These are phyloP conservation scores for Yponomeuta plumbellus DNA, from an alignment of 2,888 invertebrate genomes.

Conservation along the genomic window DNA sequence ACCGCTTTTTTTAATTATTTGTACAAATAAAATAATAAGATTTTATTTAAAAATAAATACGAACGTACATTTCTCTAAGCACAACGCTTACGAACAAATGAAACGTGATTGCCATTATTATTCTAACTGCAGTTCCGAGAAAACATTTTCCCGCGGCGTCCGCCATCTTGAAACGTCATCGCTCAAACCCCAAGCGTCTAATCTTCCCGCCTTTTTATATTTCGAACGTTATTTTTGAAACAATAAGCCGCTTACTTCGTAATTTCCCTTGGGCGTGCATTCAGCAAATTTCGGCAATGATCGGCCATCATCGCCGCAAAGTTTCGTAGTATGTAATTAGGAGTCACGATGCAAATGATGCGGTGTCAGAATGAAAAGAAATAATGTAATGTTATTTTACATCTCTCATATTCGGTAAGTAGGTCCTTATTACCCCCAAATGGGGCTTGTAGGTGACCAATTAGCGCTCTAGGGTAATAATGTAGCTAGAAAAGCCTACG, in stretches of 20 bases:
- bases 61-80: not conserved
- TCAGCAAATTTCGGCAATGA: not conserved
- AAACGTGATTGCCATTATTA: not conserved
- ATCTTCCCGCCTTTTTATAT: not conserved
- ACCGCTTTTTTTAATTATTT: too few relatives aligned
- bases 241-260: not conserved
- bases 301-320: not conserved
- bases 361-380: not conserved
- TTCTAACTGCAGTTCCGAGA: not conserved
- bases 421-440: too few relatives aligned
- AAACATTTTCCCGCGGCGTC: not conserved
- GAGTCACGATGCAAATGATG: not conserved
- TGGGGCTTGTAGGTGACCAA: too few relatives aligned
- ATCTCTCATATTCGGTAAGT: too few relatives aligned
- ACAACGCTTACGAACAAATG: not conserved
- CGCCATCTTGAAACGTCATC: conserved; percentile 1
- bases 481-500: too few relatives aligned
- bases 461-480: too few relatives aligned
- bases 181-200: conserved; percentile 1
- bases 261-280: not conserved
- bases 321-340: not conserved
- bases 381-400: too few relatives aligned
- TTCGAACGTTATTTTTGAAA: conserved; percentile 2
- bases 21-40: not conserved
- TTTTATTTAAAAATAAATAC: not conserved